A percentile compares a stretch with the other conserved stretches of the same genome.
Evolutionary conservation across 2,888 invertebrate genomes (phyloP).

Genomic region (Melieria picta): DNA sequence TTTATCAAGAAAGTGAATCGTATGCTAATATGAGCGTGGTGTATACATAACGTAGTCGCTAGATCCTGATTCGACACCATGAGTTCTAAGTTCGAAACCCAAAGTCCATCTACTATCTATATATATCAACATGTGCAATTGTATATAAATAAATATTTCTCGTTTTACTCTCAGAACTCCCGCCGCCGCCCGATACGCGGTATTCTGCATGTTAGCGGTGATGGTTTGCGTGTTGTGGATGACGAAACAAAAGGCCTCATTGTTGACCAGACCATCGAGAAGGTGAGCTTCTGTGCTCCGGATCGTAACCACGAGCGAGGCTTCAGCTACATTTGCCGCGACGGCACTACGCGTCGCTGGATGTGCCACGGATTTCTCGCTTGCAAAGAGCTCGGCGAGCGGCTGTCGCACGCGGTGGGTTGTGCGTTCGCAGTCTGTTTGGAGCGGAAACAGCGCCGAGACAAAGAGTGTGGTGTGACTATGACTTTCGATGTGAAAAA

Average conservation of each 20-base stretch:
- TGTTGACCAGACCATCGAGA: conserved; percentile 99
- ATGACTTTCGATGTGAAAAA: conserved; percentile 92
- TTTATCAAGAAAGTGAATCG: too few relatives aligned
- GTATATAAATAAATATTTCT: background rate
- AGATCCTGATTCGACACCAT: too few relatives aligned
- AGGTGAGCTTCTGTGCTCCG: conserved; percentile 99
- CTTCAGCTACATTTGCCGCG: conserved; percentile 97
- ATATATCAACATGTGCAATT: background rate
- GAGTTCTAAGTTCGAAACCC: background rate
- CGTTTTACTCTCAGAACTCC: conserved; percentile 75
- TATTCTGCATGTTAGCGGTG: conserved; percentile 89
- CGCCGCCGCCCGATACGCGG: conserved; percentile 89
- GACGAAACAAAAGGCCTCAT: conserved; percentile 98
- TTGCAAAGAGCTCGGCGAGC: conserved; percentile 94
- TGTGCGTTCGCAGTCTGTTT: conserved; percentile 99
- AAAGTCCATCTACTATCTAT: background rate
- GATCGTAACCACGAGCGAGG: conserved; percentile 98
- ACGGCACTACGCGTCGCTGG: conserved; percentile 98
- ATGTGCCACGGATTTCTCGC: conserved; percentile 99
- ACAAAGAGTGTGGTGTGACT: conserved; percentile 94
- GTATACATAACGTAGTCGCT: too few relatives aligned
- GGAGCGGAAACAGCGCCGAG: conserved; percentile 96
- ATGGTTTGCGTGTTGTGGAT: conserved; percentile 96
- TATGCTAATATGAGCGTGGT: too few relatives aligned
- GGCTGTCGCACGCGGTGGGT: conserved; percentile 98